These are phyloP conservation scores for Amblyopsis hoosieri DNA, from an alignment of 2,797 vertebrate genomes.

Conservation along the genomic window DNA sequence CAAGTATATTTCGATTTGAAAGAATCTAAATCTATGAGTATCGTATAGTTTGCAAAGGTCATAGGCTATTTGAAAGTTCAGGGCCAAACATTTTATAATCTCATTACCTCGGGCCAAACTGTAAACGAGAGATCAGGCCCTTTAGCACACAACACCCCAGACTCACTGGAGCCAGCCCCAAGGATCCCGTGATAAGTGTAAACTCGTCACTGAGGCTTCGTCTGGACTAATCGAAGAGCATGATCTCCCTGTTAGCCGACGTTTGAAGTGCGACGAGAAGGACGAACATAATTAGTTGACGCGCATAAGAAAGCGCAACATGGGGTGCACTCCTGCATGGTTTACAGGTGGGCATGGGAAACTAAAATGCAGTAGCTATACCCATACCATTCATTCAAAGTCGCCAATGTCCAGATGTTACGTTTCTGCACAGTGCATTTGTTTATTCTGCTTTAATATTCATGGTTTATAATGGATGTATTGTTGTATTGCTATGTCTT, in stretches of 20 bases:
- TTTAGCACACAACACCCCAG: conserved; percentile 55
- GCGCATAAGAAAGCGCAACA: conserved; percentile 61
- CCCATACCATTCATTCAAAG: neutral
- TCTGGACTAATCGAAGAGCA: conserved; percentile 77
- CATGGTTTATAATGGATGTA: too few species aligned
- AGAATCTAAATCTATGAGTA: too few species aligned
- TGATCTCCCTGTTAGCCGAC: conserved; percentile 71
- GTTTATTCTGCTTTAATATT: neutral
- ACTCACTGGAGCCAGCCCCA: conserved; percentile 75
- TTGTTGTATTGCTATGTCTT: neutral
- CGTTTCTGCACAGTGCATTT: neutral
- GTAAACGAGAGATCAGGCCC: conserved; percentile 30
- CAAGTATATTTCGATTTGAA: neutral
- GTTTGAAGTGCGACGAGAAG: conserved; percentile 70
- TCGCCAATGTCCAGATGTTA: neutral
- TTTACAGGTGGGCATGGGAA: conserved; percentile 9
- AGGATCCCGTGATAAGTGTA: conserved; percentile 56
- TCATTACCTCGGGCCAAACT: conserved; percentile 21
- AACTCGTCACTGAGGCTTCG: conserved; percentile 74
- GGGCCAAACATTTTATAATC: conserved; percentile 8
- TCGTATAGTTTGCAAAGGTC: too few species aligned
- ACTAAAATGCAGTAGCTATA: neutral
- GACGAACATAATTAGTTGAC: conserved; percentile 60
- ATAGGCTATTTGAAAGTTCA: conserved; percentile 21
- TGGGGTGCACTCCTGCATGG: conserved; percentile 9